Evolutionary conservation across 1,140 invertebrate species (phyloP).

Genomic region (Caerostris extrusa): DNA sequence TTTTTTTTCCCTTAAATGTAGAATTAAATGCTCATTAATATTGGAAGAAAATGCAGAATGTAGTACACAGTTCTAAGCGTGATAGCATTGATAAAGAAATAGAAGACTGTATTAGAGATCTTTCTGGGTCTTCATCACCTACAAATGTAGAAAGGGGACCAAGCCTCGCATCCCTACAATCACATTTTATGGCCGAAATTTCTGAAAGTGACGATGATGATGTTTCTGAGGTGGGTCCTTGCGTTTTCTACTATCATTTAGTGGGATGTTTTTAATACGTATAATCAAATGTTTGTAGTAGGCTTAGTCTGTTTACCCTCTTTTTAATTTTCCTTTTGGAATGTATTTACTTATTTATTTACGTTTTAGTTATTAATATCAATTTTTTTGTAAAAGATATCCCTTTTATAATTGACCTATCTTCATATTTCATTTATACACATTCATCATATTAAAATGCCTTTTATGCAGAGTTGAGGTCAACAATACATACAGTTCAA

Average conservation of each 20-base stretch:
- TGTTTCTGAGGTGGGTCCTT: conserved; percentile 90
- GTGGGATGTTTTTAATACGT: conserved; percentile 53
- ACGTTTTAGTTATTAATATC: not conserved
- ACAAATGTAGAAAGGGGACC: conserved; percentile 81
- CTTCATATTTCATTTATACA: not conserved
- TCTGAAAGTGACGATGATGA: conserved; percentile 96
- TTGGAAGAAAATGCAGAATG: conserved; percentile 90
- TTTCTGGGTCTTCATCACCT: conserved; percentile 79
- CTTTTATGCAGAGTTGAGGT: conserved; percentile 15
- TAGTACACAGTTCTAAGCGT: conserved; percentile 87
- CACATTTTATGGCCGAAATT: conserved; percentile 92
- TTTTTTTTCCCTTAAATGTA: not conserved
- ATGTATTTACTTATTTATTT: conserved; percentile 2
- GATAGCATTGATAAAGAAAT: conserved; percentile 85
- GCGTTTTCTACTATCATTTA: not conserved
- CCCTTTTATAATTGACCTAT: not conserved
- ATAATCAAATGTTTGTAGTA: conserved; percentile 59
- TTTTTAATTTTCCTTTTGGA: not conserved
- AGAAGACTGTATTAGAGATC: conserved; percentile 79
- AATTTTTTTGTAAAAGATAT: not conserved
- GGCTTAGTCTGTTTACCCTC: conserved; percentile 71
- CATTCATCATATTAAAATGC: not conserved
- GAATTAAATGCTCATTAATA: conserved; percentile 66
- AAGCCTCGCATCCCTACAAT: conserved; percentile 88
- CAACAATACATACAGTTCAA: conserved; percentile 18